Conservation (phyloP, 2,888 invertebrate genomes). For the Drosophila fulvimacula region DNA sequence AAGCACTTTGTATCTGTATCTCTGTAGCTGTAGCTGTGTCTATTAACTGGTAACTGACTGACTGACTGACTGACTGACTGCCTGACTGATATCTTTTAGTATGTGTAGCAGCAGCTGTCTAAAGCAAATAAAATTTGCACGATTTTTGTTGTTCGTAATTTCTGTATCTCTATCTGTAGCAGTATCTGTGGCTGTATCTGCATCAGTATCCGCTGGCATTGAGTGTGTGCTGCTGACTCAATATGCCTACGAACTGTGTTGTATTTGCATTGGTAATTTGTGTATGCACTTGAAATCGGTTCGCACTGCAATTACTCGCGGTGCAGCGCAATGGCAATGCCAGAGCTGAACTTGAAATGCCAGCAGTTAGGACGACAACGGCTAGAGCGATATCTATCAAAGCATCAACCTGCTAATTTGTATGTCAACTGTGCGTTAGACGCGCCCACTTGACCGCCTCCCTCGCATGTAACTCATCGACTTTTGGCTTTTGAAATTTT, state of each 20-base stretch:
- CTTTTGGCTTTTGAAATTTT: slow-evolving; percentile 45
- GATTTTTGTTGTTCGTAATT: slow-evolving; percentile 46
- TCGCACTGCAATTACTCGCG: slow-evolving; percentile 58
- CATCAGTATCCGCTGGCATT: slow-evolving; percentile 68
- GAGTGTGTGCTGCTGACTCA: slow-evolving; percentile 71
- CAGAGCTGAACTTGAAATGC: slow-evolving; percentile 72
- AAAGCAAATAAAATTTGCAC: slow-evolving; percentile 77
- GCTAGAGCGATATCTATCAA: slow-evolving; percentile 24
- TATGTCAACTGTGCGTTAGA: slow-evolving; percentile 65
- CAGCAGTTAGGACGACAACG: slow-evolving; percentile 40
- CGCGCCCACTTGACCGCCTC: slow-evolving; percentile 14
- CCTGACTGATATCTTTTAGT: slow-evolving; percentile 58
- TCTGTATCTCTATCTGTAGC: slow-evolving; percentile 21
- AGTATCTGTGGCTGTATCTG: slow-evolving; percentile 35
- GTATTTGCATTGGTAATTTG: slow-evolving; percentile 80
- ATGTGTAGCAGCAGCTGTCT: slow-evolving; percentile 55
- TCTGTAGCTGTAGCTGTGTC: slow-evolving; percentile 37
- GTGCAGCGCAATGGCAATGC: slow-evolving; percentile 43
- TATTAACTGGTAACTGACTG: slow-evolving; percentile 36
- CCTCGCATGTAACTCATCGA: slow-evolving; percentile 22
- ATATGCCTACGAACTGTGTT: slow-evolving; percentile 56
- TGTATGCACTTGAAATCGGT: slow-evolving; percentile 77
- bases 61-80: slow-evolving; percentile 11
- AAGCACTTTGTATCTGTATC: slow-evolving; percentile 55
- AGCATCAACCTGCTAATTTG: slow-evolving; percentile 68